phyloP scores from a whole-genome alignment of 2,888 invertebrate genomes.

The Drepana falcataria region DNA sequence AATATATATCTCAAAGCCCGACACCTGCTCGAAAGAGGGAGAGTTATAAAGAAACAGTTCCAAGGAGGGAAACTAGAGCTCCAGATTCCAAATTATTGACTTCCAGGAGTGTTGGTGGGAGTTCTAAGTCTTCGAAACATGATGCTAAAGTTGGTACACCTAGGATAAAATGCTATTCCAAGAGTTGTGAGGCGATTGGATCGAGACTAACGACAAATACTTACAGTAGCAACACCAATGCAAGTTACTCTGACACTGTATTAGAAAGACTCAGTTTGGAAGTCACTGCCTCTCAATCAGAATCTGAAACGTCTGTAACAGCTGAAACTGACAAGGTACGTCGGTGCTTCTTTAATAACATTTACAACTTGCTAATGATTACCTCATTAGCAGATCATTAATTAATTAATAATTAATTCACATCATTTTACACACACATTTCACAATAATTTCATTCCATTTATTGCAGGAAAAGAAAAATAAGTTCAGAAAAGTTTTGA shows the following conservation, averaged over 20 bases:
- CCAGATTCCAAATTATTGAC: constrained; percentile 27
- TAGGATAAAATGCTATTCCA: constrained; percentile 51
- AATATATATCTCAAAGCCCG: constrained; percentile 51
- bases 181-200: constrained; percentile 65
- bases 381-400: no score
- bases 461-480: constrained; percentile 42
- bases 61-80: constrained; percentile 9
- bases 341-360: no score
- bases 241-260: constrained; percentile 56
- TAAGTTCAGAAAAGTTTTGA: constrained; percentile 44
- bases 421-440: no score
- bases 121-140: constrained; percentile 37
- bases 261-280: constrained; percentile 53
- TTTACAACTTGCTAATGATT: no score
- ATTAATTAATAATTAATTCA: no score
- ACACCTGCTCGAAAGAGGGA: constrained; percentile 23
- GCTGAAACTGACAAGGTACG: constrained; percentile 33
- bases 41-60: constrained; percentile 9
- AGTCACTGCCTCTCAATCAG: constrained; percentile 36
- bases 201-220: constrained; percentile 35
- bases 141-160: constrained; percentile 58
- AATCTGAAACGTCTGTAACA: constrained; percentile 38
- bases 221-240: constrained; percentile 34
- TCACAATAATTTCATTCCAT: neutral
- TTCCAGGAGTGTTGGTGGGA: constrained; percentile 48